phyloP scores from a whole-genome alignment of 2,113 vertebrate species.

The Catharus minimus region DNA sequence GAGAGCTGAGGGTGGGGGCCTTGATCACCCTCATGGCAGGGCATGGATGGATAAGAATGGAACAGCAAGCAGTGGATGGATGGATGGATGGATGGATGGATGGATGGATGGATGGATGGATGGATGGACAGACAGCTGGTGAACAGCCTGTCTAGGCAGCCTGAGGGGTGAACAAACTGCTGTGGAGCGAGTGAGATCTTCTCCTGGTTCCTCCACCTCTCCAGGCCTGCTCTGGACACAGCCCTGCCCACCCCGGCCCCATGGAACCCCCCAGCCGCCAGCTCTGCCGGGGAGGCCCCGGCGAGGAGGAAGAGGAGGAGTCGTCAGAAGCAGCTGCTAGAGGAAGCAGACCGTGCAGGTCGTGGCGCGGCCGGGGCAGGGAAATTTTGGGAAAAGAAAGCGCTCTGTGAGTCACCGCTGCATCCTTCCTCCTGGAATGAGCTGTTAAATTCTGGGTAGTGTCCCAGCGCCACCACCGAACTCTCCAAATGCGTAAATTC shows the following conservation, averaged over 20 bases:
- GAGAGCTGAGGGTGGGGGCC: neutral
- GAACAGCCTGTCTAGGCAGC: neutral
- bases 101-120: neutral
- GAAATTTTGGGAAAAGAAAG: neutral
- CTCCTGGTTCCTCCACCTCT: neutral
- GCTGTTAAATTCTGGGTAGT: neutral
- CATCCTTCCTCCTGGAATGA: neutral
- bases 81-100: too few species aligned
- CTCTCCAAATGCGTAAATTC: neutral
- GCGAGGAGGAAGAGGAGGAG: neutral
- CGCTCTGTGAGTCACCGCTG: neutral
- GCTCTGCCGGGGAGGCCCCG: accelerated
- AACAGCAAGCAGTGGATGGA: too few species aligned
- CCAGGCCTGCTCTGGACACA: neutral
- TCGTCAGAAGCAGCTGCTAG: neutral
- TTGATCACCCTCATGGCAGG: accelerated
- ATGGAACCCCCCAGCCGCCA: accelerated
- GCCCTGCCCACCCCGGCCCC: accelerated
- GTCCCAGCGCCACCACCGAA: accelerated
- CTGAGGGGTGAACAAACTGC: neutral
- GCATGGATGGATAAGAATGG: neutral
- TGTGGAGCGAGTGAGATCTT: neutral
- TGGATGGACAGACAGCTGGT: accelerated
- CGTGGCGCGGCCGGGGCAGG: accelerated
- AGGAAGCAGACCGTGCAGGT: neutral